Base-by-base conservation (phyloP, 2,113 vertebrate genomes). In the Stigmatopora argus region DNA sequence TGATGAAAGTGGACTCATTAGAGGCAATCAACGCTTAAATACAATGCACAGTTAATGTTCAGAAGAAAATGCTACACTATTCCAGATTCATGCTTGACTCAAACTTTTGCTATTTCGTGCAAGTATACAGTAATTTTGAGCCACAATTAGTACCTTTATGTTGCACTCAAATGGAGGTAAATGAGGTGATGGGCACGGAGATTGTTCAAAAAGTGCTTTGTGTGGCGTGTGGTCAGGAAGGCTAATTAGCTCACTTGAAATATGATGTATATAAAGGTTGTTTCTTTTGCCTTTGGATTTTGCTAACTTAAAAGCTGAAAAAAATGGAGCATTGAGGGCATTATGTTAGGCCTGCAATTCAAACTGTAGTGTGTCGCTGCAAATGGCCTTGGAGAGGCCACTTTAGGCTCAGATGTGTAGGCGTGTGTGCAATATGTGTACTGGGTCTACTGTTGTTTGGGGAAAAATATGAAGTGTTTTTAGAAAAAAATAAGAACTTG, bases 241-340 rank as follows among this genome's bases (percentile, higher is more conserved):
- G 31, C 56, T 14, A 35, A 58, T 58, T 35, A 58, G 31, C 56
- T 58, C 56, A 58, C 56, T 58, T 11, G 31, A 58, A 58, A 38
- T 1, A n/a, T n/a, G 7, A 1, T 58, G 56, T 58, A 35, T 58
- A 35, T 55, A 11, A 14, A 55, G 52, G 52, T 21, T 14, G 21
- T 55, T 52, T 52, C 8, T 4, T 2, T 2, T 18, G 5, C n/a
- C 2, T 8, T n/a, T 18, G 1, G 6, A 18, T 49, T 49, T 49
- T 7, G 3, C 3, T 52, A 9, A 12, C 11, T 5, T 26, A 55
- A 12, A 26, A 7, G 14, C 52, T 15, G 12, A 55, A 55, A 26
- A 26, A 21, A 52, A 52, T n/a, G 21, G 52, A 26, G 21, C 12
- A 21, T 21, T 5, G 11, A 55, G 21, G 52, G 23, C 21, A 13